phyloP scores from a whole-genome alignment of 2,797 vertebrate genomes.

The Serranus cabrilla region DNA sequence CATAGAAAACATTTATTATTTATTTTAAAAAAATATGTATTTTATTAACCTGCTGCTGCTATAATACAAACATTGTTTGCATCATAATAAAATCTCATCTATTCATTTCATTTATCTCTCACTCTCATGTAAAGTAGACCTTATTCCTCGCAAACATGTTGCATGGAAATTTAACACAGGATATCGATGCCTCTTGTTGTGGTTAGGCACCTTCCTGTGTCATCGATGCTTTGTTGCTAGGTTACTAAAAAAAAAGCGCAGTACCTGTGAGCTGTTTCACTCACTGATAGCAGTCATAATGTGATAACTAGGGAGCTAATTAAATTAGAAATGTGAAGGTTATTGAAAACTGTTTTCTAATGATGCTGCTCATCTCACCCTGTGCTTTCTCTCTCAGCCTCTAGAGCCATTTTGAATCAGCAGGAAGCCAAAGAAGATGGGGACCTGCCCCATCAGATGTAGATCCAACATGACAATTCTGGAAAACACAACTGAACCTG shows the following conservation, averaged over 20 bases:
- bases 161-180: slow-evolving; percentile 67
- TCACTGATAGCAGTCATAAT: background rate
- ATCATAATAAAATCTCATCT: background rate
- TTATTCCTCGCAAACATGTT: slow-evolving; percentile 8
- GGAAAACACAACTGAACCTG: slow-evolving; percentile 67
- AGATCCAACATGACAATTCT: slow-evolving; percentile 44
- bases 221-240: slow-evolving; percentile 18
- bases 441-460: slow-evolving; percentile 74
- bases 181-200: slow-evolving; percentile 56
- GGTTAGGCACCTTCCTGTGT: slow-evolving; percentile 64
- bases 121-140: background rate
- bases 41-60: background rate
- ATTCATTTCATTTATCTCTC: background rate
- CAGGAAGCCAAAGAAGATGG: slow-evolving; percentile 69
- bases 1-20: no score
- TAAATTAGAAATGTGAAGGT: background rate
- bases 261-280: slow-evolving; percentile 1
- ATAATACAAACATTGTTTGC: background rate
- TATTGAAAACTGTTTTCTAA: background rate
- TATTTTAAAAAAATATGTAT: background rate
- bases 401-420: slow-evolving; percentile 11
- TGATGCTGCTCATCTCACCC: background rate
- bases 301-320: background rate
- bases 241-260: background rate
- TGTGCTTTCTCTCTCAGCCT: slow-evolving; percentile 1